Conservation (phyloP, 2,888 invertebrate species). For the Actias luna region DNA sequence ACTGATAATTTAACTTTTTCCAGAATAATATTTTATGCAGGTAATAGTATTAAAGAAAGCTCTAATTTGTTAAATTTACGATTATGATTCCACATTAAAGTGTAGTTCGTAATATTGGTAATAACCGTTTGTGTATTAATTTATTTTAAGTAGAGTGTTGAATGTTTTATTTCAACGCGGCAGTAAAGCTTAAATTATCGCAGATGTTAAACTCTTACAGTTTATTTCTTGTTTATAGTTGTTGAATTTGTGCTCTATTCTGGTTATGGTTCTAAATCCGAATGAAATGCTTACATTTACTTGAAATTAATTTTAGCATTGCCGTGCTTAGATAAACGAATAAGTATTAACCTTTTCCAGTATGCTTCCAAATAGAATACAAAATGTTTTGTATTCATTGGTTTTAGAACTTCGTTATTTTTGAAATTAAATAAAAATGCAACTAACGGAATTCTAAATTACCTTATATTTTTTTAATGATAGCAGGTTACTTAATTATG, state of each 20-base stretch:
- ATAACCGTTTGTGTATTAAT: background rate
- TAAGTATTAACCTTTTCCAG: background rate
- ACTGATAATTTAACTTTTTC: conserved; percentile 28
- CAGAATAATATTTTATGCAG: conserved; percentile 51
- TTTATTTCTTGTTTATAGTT: background rate
- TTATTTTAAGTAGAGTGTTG: background rate
- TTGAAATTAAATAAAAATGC: background rate
- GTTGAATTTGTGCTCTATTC: background rate
- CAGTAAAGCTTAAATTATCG: background rate
- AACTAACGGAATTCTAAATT: too few species aligned
- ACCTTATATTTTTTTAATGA: too few species aligned
- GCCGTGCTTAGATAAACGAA: background rate
- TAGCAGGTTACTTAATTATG: too few species aligned
- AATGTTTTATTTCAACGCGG: background rate
- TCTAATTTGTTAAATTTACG: conserved; percentile 26
- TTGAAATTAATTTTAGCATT: background rate
- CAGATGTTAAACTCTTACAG: background rate
- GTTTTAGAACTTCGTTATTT: background rate
- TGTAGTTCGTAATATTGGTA: conserved; percentile 18
- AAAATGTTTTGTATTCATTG: too few species aligned
- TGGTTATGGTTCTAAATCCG: background rate
- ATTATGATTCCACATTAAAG: conserved; percentile 26
- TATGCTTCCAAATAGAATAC: background rate
- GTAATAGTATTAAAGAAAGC: conserved; percentile 36
- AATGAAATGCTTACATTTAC: background rate